phyloP scores from a whole-genome alignment of 2,113 vertebrate species.

The Garra rufa region DNA sequence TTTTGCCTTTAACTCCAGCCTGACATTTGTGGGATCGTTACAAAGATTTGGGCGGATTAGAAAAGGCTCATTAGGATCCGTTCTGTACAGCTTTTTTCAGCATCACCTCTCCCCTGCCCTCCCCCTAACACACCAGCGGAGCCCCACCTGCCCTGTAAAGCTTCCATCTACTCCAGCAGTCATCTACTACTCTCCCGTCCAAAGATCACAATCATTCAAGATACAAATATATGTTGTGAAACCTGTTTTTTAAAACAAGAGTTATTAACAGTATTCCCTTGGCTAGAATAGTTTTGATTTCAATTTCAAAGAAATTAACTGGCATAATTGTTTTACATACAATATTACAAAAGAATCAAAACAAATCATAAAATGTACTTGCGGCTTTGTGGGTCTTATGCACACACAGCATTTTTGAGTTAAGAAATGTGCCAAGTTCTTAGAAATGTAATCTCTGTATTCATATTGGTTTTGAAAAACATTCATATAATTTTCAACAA shows the following conservation, averaged over 20 bases:
- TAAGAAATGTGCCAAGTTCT: too few species aligned
- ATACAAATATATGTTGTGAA: neutral
- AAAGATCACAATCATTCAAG: neutral
- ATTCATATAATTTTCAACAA: too few species aligned
- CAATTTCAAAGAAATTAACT: neutral
- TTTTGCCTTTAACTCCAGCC: conserved; percentile 30
- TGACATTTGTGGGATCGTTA: conserved; percentile 61
- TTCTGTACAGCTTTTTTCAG: conserved; percentile 27
- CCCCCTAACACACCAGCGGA: neutral
- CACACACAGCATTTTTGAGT: too few species aligned
- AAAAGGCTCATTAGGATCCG: conserved; percentile 23
- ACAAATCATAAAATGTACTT: too few species aligned
- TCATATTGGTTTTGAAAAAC: too few species aligned
- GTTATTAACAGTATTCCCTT: neutral
- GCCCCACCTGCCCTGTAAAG: conserved; percentile 26
- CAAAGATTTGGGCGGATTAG: conserved; percentile 67
- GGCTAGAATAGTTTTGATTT: neutral
- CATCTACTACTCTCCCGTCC: neutral
- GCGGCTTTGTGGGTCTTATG: too few species aligned
- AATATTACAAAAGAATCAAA: too few species aligned
- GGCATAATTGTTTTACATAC: too few species aligned
- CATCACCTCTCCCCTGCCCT: neutral
- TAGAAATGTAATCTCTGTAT: too few species aligned
- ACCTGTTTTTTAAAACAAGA: neutral
- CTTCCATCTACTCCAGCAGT: neutral